These are phyloP conservation scores for Anthoptus insignis DNA, from an alignment of 2,888 invertebrate genomes.

Conservation along the genomic window DNA sequence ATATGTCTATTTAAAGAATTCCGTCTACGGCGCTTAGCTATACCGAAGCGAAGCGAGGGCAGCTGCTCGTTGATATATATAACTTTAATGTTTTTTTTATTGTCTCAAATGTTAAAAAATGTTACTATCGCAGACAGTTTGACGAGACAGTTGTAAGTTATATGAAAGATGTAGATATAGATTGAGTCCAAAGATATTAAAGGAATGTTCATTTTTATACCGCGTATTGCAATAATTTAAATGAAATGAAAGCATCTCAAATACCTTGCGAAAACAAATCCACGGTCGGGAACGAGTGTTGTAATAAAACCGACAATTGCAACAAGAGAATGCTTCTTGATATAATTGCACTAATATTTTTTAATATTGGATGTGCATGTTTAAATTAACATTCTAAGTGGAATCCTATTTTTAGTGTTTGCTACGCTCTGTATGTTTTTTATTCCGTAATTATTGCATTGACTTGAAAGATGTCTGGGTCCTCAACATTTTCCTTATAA, in stretches of 20 bases:
- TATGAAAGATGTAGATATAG: too few relatives aligned
- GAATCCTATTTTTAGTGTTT: not conserved
- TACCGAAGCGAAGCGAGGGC: too few relatives aligned
- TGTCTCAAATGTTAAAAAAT: too few relatives aligned
- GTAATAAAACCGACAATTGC: conserved; percentile 11
- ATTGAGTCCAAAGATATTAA: not conserved
- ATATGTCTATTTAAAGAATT: too few relatives aligned
- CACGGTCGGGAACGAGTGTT: conserved; percentile 26
- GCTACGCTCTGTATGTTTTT: not conserved
- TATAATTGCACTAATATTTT: conserved; percentile 20
- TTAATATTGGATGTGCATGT: conserved; percentile 16
- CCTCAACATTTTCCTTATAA: too few relatives aligned
- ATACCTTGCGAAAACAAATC: conserved; percentile 25
- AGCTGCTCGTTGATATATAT: too few relatives aligned
- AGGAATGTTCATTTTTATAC: not conserved
- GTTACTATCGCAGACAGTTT: too few relatives aligned
- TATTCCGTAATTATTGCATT: not conserved
- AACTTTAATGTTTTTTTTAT: too few relatives aligned
- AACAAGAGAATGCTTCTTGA: conserved; percentile 22
- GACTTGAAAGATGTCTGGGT: not conserved
- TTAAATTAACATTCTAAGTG: conserved; percentile 5
- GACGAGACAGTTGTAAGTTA: too few relatives aligned
- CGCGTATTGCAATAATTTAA: conserved; percentile 16
- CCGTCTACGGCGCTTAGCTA: too few relatives aligned
- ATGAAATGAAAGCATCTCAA: conserved; percentile 29